Percentiles rank a stretch among this genome's conserved stretches.
phyloP scores from a whole-genome alignment of 2,113 vertebrate genomes.

The Ariopsis seemanni region DNA sequence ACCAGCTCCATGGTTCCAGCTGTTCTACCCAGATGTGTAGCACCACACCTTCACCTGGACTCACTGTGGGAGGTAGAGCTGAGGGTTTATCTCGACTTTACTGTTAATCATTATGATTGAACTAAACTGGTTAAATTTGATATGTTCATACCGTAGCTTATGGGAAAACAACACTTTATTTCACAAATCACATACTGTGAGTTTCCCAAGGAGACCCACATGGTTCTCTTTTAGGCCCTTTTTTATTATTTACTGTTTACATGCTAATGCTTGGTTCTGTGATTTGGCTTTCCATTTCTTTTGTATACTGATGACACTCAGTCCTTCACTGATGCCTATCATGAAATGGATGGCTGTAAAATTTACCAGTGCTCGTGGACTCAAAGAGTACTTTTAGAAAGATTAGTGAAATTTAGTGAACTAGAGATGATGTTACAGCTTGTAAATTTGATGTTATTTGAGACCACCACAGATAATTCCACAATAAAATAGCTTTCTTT shows the following conservation, averaged over 20 bases:
- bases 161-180: background rate
- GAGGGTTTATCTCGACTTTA: background rate
- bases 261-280: background rate
- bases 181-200: background rate
- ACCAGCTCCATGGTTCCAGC: conserved; percentile 46
- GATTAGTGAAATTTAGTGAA: too few species aligned
- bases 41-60: conserved; percentile 55
- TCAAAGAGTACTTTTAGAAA: too few species aligned
- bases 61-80: conserved; percentile 73
- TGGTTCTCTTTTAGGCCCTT: background rate
- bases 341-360: too few species aligned
- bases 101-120: background rate
- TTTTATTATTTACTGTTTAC: background rate
- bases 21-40: background rate
- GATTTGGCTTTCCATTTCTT: background rate
- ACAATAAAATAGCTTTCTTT: too few species aligned
- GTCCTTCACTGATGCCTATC: too few species aligned
- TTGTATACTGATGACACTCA: background rate
- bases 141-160: background rate
- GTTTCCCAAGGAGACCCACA: background rate
- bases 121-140: background rate
- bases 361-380: too few species aligned
- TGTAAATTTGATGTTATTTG: too few species aligned
- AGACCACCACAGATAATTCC: too few species aligned
- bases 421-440: too few species aligned